Evolutionary conservation across 2,113 vertebrate genomes (phyloP).

Genomic region (Grallaria varia): DNA sequence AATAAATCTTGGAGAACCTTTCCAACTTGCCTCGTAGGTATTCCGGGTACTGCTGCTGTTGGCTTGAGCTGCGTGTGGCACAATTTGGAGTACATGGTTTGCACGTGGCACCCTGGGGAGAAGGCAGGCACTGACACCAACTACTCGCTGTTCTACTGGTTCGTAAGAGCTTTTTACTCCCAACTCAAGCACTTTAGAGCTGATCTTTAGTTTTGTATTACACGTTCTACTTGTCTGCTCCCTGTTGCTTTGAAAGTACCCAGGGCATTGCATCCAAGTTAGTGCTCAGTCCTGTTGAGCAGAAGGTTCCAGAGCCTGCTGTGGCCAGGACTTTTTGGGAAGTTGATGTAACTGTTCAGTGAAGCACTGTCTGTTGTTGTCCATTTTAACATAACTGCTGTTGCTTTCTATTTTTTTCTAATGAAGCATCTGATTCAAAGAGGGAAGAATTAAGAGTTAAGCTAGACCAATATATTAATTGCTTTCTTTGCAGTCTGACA

Average conservation of each 20-base stretch:
- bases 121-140: not conserved
- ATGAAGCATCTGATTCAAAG: not conserved
- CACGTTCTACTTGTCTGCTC: not conserved
- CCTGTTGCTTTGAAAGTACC: not conserved
- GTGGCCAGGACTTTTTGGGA: not conserved
- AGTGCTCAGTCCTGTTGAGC: not conserved
- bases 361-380: not conserved
- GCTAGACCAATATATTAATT: not conserved
- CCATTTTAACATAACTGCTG: not conserved
- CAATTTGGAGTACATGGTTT: constrained; percentile 45
- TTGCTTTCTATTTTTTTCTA: not conserved
- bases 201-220: not conserved
- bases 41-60: constrained; percentile 41
- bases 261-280: not conserved
- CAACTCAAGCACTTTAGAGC: not conserved
- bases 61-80: constrained; percentile 57
- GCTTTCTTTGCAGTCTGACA: not conserved
- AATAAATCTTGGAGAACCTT: not conserved
- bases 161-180: not conserved
- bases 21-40: constrained; percentile 44
- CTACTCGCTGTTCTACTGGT: constrained; percentile 65
- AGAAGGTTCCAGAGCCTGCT: not conserved
- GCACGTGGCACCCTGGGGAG: constrained; percentile 47
- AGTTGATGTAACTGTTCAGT: not conserved
- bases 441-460: not conserved